These are phyloP conservation scores for Lipophrys pholis DNA, from an alignment of 2,113 vertebrate genomes.

Conservation along the genomic window DNA sequence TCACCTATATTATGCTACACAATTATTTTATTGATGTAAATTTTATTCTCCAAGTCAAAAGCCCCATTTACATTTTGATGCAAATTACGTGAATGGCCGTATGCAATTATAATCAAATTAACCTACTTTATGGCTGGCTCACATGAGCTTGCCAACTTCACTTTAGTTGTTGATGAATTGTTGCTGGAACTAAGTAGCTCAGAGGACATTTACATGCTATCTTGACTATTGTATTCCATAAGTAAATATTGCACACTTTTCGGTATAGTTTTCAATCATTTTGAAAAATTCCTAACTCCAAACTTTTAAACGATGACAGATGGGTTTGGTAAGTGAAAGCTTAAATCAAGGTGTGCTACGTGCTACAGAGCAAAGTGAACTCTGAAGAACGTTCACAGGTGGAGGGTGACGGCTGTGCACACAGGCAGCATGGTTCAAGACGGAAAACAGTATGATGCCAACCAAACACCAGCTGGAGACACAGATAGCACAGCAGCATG, in stretches of 20 bases:
- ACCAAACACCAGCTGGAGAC: slow-evolving; percentile 64
- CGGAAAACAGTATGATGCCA: slow-evolving; percentile 45
- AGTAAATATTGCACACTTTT: too few species aligned
- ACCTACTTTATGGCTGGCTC: neutral
- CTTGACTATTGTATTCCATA: too few species aligned
- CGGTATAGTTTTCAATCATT: too few species aligned
- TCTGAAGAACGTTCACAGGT: slow-evolving; percentile 15
- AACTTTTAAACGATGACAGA: too few species aligned
- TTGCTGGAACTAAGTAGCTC: too few species aligned
- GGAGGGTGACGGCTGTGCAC: slow-evolving; percentile 14
- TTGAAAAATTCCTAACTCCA: too few species aligned
- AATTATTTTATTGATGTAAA: neutral
- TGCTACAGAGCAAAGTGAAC: slow-evolving; percentile 21
- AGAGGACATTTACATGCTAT: too few species aligned
- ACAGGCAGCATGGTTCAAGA: slow-evolving; percentile 28
- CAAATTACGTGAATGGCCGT: neutral
- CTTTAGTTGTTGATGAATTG: neutral
- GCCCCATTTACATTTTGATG: neutral
- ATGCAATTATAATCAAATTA: neutral
- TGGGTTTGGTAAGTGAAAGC: neutral
- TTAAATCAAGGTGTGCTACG: neutral
- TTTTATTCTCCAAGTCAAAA: neutral
- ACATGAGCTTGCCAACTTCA: neutral
- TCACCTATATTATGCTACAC: neutral
- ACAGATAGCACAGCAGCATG: slow-evolving; percentile 51